Evolutionary conservation across 2,888 invertebrate genomes (phyloP).

Genomic region (Lydus trimaculatus): DNA sequence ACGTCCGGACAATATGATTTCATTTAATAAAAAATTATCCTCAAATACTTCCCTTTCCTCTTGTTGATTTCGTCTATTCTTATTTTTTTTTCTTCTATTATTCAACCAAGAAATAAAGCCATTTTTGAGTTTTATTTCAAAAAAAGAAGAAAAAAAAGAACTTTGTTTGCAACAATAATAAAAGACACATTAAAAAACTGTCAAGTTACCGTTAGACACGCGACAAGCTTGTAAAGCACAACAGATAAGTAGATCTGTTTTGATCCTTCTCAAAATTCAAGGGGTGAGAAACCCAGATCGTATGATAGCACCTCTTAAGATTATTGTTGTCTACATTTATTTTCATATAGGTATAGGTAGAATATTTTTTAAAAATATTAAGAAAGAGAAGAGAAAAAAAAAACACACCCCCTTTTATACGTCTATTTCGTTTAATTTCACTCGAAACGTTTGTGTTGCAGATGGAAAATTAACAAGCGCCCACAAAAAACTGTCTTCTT

Average conservation of each 20-base stretch:
- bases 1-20: slow-evolving; percentile 12
- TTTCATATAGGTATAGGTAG: neutral
- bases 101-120: neutral
- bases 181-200: slow-evolving; percentile 21
- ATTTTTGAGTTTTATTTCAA: neutral
- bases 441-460: neutral
- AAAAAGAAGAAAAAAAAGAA: neutral
- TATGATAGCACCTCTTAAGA: slow-evolving; percentile 31
- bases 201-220: slow-evolving; percentile 35
- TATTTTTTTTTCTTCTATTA: neutral
- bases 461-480: slow-evolving; percentile 1
- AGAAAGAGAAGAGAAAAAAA: neutral
- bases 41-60: slow-evolving; percentile 3
- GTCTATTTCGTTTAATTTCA: neutral
- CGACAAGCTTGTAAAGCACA: slow-evolving; percentile 35
- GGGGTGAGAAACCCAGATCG: slow-evolving; percentile 32
- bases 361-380: neutral
- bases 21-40: slow-evolving; percentile 1
- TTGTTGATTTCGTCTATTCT: too few species aligned
- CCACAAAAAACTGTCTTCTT: neutral
- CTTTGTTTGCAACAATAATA: slow-evolving; percentile 19
- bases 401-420: neutral
- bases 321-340: slow-evolving; percentile 12
- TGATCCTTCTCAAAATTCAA: slow-evolving; percentile 34
- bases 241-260: slow-evolving; percentile 34